Conservation (phyloP, 2,888 invertebrate genomes). For the Dynastes tityus region DNA sequence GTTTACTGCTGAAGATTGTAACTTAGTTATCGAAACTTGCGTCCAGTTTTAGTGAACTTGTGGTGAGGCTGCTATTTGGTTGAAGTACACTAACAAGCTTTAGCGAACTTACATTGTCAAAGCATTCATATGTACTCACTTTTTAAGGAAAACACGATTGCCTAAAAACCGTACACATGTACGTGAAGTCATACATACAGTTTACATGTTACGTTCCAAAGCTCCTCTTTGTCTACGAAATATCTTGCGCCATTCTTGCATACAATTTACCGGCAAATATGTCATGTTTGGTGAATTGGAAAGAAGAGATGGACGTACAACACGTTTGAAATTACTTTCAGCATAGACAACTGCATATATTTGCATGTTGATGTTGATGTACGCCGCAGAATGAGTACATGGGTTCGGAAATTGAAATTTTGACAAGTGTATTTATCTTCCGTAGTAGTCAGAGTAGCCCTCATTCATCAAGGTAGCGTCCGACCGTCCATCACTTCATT, state of each 20-base stretch:
- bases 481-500: constrained; percentile 46
- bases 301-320: constrained; percentile 46
- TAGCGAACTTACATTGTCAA: too few relatives aligned
- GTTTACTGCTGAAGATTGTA: too few relatives aligned
- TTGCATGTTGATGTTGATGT: constrained; percentile 64
- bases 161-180: too few relatives aligned
- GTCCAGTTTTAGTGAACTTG: too few relatives aligned
- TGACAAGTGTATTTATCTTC: constrained; percentile 70
- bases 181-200: too few relatives aligned
- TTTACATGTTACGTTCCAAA: neutral
- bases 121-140: too few relatives aligned
- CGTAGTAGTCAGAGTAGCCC: constrained; percentile 62
- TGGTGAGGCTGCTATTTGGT: too few relatives aligned
- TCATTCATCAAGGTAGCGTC: constrained; percentile 63
- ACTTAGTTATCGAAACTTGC: too few relatives aligned
- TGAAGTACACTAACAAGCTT: too few relatives aligned
- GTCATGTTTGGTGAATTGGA: constrained; percentile 49
- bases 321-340: constrained; percentile 52
- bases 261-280: constrained; percentile 8
- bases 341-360: constrained; percentile 61
- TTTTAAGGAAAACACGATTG: too few relatives aligned
- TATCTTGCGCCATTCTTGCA: neutral
- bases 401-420: constrained; percentile 69
- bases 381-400: constrained; percentile 61
- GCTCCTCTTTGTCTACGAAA: neutral